phyloP scores from a whole-genome alignment of 2,797 vertebrate genomes.

The Aselliscus stoliczkanus region DNA sequence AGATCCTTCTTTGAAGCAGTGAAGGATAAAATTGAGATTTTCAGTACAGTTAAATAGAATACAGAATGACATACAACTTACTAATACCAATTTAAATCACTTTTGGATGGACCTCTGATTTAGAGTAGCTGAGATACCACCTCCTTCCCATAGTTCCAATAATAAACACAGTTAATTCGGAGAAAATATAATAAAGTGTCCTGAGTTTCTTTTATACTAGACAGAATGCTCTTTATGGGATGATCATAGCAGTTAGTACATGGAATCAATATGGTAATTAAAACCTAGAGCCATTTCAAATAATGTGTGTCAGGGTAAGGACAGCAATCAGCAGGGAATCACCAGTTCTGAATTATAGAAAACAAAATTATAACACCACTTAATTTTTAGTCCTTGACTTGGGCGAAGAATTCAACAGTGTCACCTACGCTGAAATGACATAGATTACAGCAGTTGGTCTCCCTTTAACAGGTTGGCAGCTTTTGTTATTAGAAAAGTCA shows the following conservation, averaged over 20 bases:
- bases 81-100: neutral
- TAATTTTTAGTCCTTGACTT: neutral
- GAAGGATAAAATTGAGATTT: neutral
- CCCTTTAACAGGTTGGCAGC: neutral
- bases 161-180: slow-evolving; percentile 15
- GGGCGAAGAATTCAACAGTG: neutral
- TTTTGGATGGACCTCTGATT: neutral
- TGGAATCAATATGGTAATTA: neutral
- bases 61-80: neutral
- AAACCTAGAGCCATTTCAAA: neutral
- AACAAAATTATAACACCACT: neutral
- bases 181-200: neutral
- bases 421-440: neutral
- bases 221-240: neutral
- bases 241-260: neutral
- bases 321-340: neutral
- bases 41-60: neutral
- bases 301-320: neutral
- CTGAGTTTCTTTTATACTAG: neutral
- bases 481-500: neutral
- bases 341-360: neutral
- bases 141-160: neutral
- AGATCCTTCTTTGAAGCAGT: neutral
- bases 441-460: neutral
- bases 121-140: neutral